Base-by-base conservation (phyloP, 2,797 vertebrate genomes). In the Synanceia verrucosa region DNA sequence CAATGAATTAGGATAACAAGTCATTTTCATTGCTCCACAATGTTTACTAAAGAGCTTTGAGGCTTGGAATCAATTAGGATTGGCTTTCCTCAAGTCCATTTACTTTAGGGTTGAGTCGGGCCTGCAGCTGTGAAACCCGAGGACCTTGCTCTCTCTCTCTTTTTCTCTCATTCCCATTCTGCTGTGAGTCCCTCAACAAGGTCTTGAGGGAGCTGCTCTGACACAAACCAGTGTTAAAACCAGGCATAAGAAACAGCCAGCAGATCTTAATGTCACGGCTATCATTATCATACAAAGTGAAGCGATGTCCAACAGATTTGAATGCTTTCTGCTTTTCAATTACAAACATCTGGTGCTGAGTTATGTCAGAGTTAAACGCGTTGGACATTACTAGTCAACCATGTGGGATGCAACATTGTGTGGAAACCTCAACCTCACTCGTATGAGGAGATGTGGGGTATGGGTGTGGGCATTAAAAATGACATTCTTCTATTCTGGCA, bases 201-300 rank as follows among this genome's bases (percentile, higher is more conserved):
- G 93, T 94, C 93, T 95, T 93, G 88, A 79, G 95, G 95, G 95
- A 95, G 88, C 79, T 37, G 26, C 66, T 80, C 92, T 96, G 96
- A 97, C 95, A 95, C 94, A 97, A 97, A 95, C 73, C 96, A 96
- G 96, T 90, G 92, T 86, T 94, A 95, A 95, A 93, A 86, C 76
- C 88, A 89, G 92, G 86, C 86, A 85, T 83, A 82, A 62, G 46
- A 86, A 91, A 87, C 81, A 88, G 82, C 83, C 88, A 86, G 76
- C 84, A 85, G 84, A 91, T 86, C 77, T 79, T 56, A 89, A 90
- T 86, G 91, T 89, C 90, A 91, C 63, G 75, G 85, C 88, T 89
- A 88, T 90, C 90, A 79, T 89, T 90, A 91, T 90, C 84, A 82
- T 75, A 88, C 84, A 89, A 88, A 86, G 83, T 57, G 29, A 86